These are phyloP conservation scores for Ellobius talpinus DNA, from an alignment of 2,113 vertebrate species.

Conservation along the genomic window DNA sequence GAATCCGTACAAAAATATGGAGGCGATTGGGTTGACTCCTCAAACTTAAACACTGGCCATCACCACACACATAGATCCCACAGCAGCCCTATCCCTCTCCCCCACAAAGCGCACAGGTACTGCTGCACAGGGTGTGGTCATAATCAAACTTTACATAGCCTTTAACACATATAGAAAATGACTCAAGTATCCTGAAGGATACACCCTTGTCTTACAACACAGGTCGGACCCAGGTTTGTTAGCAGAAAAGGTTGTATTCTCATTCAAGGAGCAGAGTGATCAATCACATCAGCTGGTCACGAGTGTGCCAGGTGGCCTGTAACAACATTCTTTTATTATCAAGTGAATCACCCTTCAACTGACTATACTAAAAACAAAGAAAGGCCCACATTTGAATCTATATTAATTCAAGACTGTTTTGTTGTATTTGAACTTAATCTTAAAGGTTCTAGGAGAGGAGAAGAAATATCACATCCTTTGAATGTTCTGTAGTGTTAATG, in stretches of 20 bases:
- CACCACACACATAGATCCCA: background rate
- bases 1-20: background rate
- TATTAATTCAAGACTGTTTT: background rate
- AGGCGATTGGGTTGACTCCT: background rate
- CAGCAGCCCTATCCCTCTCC: accelerated
- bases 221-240: slow-evolving; percentile 69
- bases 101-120: background rate
- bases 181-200: background rate
- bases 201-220: slow-evolving; percentile 75
- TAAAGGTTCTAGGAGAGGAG: slow-evolving; percentile 21
- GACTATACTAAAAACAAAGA: slow-evolving; percentile 8
- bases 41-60: background rate
- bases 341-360: slow-evolving; percentile 25
- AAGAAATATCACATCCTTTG: background rate
- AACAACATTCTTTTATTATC: slow-evolving; percentile 18
- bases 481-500: background rate
- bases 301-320: background rate
- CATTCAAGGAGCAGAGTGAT: slow-evolving; percentile 38
- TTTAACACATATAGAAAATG: slow-evolving; percentile 51
- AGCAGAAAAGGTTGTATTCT: slow-evolving; percentile 61
- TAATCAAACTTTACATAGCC: background rate
- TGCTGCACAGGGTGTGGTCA: background rate
- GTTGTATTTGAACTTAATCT: background rate
- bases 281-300: background rate
- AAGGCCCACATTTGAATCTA: background rate